These are phyloP conservation scores for Malurus cyaneus DNA, from an alignment of 2,113 vertebrate species.

Conservation along the genomic window DNA sequence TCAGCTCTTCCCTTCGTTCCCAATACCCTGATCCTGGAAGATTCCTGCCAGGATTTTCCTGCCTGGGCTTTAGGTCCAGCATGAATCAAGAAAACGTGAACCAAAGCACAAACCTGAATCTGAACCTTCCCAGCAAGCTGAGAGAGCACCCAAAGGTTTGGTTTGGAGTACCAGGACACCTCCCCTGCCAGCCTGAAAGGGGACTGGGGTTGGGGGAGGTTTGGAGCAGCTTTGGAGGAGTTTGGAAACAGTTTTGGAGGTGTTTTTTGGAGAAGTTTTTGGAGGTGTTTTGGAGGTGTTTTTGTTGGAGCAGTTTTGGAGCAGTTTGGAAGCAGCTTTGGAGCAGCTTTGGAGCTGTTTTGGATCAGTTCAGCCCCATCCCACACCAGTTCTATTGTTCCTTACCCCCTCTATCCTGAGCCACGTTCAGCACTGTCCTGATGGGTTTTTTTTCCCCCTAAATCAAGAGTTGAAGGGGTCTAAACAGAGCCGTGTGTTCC, in stretches of 20 bases:
- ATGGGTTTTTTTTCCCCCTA: background rate
- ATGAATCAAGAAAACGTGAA: background rate
- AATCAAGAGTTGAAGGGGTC: background rate
- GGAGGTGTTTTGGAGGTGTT: too few relatives aligned
- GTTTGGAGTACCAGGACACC: fast-evolving
- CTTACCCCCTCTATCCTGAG: background rate
- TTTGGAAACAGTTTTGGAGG: background rate
- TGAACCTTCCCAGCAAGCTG: background rate
- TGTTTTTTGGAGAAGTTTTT: background rate
- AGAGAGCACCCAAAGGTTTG: background rate
- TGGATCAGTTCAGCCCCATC: background rate
- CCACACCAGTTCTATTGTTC: background rate
- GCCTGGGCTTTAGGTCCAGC: background rate
- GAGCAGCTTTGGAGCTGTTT: too few relatives aligned
- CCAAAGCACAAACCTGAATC: background rate
- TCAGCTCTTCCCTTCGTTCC: background rate
- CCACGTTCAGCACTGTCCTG: fast-evolving
- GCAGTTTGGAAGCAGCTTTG: too few relatives aligned
- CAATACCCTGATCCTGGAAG: background rate
- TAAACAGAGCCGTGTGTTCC: background rate
- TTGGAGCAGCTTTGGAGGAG: background rate
- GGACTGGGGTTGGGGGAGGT: background rate
- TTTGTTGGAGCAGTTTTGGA: too few relatives aligned
- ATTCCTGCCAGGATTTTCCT: fast-evolving
- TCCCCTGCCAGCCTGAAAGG: background rate